Evolutionary conservation across 2,113 vertebrate species (phyloP).

Genomic region (Casuarius casuarius): DNA sequence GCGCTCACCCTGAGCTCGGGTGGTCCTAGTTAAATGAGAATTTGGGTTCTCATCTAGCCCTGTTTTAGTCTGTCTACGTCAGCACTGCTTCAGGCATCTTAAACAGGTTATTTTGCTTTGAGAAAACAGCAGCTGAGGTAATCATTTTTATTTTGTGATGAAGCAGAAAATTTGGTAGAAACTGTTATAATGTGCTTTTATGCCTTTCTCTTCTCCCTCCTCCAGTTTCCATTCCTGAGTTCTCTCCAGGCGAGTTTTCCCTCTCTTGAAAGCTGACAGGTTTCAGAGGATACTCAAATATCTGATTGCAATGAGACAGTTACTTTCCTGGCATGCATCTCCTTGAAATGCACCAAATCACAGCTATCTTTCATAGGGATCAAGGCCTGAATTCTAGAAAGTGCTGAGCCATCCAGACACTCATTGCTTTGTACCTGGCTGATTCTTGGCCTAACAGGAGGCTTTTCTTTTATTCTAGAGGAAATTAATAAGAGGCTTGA

Average conservation of each 20-base stretch:
- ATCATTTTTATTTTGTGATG: background rate
- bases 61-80: background rate
- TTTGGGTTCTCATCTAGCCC: background rate
- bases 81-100: background rate
- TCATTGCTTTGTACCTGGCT: conserved; percentile 29
- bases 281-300: background rate
- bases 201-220: background rate
- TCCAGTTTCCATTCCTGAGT: background rate
- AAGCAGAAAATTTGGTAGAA: conserved; percentile 1
- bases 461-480: background rate
- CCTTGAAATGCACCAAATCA: background rate
- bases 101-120: background rate
- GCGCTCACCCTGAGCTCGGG: background rate
- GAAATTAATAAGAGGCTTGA: conserved; percentile 1
- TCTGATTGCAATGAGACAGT: background rate
- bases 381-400: conserved; percentile 7
- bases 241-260: conserved; percentile 19
- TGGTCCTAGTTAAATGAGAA: background rate
- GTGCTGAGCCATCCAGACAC: background rate
- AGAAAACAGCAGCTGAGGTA: background rate
- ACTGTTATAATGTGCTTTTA: background rate
- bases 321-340: background rate
- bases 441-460: conserved; percentile 17
- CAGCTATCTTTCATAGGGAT: background rate
- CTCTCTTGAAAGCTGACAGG: background rate